Conservation (phyloP, 1,140 invertebrate species). For the Lamellibrachia luymesi region DNA sequence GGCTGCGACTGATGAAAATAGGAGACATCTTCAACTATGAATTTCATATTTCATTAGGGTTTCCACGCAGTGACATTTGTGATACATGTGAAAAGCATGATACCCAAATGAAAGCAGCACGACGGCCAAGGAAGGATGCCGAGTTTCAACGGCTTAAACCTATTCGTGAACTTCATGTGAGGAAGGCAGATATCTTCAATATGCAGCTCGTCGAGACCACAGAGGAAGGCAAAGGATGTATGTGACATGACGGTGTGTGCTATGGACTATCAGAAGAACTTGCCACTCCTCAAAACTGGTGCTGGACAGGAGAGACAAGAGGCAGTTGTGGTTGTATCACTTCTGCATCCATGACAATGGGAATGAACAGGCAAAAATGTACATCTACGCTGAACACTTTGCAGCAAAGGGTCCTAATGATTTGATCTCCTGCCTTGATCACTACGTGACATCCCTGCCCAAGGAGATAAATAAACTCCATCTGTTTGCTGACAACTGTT, state of each 20-base stretch:
- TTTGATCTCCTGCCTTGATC: not conserved
- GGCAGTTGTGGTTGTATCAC: constrained; percentile 2
- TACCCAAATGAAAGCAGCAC: no score
- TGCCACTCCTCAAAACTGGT: constrained; percentile 7
- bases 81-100: no score
- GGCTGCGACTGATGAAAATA: no score
- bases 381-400: not conserved
- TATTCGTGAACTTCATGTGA: not conserved
- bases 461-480: not conserved
- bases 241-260: not conserved
- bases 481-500: constrained; percentile 10
- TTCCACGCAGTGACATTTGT: no score
- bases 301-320: not conserved
- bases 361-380: not conserved
- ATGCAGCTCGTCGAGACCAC: not conserved
- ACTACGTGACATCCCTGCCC: constrained; percentile 6
- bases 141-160: not conserved
- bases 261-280: constrained; percentile 9
- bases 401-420: not conserved
- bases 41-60: no score
- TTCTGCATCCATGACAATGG: constrained; percentile 10
- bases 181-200: not conserved
- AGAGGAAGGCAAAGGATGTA: constrained; percentile 1
- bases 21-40: no score
- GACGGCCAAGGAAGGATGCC: not conserved